phyloP scores from a whole-genome alignment of 2,888 invertebrate species.

The Acanthosepion pharaonis region DNA sequence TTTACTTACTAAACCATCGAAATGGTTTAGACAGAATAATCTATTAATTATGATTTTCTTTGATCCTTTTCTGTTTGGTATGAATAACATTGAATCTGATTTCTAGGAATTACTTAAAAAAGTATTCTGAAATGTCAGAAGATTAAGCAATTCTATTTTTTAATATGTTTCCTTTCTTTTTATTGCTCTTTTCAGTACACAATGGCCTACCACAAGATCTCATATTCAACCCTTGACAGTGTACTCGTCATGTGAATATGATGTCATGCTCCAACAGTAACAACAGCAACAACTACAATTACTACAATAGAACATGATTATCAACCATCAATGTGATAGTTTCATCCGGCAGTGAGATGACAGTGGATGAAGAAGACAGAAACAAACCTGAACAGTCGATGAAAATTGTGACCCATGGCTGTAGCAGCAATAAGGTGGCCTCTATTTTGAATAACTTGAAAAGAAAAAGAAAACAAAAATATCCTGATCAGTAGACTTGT shows the following conservation, averaged over 20 bases:
- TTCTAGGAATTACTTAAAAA: no score
- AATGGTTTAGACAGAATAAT: no score
- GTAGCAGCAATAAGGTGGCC: slow-evolving; percentile 20
- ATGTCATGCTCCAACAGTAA: neutral
- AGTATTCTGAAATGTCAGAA: no score
- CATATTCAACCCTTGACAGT: neutral
- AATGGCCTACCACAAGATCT: slow-evolving; percentile 8
- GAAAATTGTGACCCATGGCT: neutral
- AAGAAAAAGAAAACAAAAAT: neutral
- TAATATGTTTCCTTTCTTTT: neutral
- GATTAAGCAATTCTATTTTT: neutral
- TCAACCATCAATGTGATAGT: neutral
- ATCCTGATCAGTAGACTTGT: neutral
- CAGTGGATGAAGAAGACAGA: neutral
- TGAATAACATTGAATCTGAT: no score
- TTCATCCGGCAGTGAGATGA: neutral
- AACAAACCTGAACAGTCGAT: neutral
- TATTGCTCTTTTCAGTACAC: neutral
- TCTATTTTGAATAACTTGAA: neutral
- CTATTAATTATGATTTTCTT: no score
- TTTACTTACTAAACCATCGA: no score
- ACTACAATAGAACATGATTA: slow-evolving; percentile 14
- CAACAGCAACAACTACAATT: neutral
- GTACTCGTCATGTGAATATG: slow-evolving; percentile 33
- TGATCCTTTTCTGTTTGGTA: no score